Evolutionary conservation across 1,140 invertebrate species (phyloP).

Genomic region (Stenopsyche tienmushanensis): DNA sequence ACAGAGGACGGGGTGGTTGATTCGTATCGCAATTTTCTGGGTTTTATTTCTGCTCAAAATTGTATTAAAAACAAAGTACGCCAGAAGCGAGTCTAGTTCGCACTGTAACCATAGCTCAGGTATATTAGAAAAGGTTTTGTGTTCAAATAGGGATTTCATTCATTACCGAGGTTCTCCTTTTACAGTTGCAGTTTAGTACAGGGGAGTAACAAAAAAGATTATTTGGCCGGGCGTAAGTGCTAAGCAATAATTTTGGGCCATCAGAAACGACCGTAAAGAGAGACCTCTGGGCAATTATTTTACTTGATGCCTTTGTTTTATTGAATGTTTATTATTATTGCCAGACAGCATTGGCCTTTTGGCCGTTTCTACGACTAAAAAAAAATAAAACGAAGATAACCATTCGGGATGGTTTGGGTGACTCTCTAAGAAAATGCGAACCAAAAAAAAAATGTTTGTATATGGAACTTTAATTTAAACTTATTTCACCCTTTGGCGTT

Average conservation of each 20-base stretch:
- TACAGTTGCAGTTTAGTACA: constrained; percentile 11
- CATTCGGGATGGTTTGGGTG: too few relatives aligned
- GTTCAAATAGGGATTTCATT: background rate
- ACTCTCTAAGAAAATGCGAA: too few relatives aligned
- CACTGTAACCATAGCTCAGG: background rate
- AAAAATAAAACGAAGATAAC: too few relatives aligned
- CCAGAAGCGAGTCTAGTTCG: background rate
- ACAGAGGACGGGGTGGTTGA: background rate
- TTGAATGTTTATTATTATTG: constrained; percentile 19
- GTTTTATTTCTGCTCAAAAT: too few relatives aligned
- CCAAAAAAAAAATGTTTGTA: too few relatives aligned
- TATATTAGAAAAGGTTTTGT: too few relatives aligned
- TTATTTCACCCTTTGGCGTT: too few relatives aligned
- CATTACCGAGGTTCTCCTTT: background rate
- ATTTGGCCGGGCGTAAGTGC: constrained; percentile 10
- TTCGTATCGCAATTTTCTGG: too few relatives aligned
- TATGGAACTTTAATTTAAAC: too few relatives aligned
- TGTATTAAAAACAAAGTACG: too few relatives aligned
- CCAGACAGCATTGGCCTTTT: background rate
- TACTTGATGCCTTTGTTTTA: constrained; percentile 6
- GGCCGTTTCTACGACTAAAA: background rate
- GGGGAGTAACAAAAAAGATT: background rate
- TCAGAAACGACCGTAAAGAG: constrained; percentile 4
- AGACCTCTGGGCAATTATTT: constrained; percentile 9
- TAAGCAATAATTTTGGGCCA: constrained; percentile 15